A percentile compares a stretch with the other conserved stretches of the same genome.
Evolutionary conservation across 2,888 invertebrate genomes (phyloP).

Genomic region (Amblyteles armatorius): DNA sequence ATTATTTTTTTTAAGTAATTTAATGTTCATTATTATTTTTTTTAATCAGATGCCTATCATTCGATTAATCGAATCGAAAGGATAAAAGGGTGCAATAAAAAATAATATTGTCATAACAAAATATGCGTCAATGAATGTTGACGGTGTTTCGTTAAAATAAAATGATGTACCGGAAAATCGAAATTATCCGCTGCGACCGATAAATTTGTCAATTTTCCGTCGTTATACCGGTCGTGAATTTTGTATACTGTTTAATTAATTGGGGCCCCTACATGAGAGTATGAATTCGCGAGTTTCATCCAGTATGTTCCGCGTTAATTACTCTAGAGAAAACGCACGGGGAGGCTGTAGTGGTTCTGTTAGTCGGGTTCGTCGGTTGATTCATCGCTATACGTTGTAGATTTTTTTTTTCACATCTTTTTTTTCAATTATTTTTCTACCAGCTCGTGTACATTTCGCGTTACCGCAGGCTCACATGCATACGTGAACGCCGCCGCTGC

Average conservation of each 20-base stretch:
- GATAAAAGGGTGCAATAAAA: not conserved
- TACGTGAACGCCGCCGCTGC: conserved; percentile 27
- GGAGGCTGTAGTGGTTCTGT: not conserved
- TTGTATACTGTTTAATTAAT: conserved; percentile 59
- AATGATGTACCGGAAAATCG: not conserved
- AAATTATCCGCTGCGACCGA: not conserved
- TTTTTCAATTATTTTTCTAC: conserved; percentile 61
- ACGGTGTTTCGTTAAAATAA: not conserved
- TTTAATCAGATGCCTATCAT: not conserved
- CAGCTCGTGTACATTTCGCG: conserved; percentile 34
- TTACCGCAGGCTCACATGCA: conserved; percentile 26
- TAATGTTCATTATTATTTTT: not conserved
- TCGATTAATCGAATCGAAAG: not conserved
- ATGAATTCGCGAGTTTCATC: conserved; percentile 57
- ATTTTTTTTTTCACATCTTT: conserved; percentile 25
- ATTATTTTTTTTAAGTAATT: not conserved
- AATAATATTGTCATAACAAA: not conserved
- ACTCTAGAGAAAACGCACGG: conserved; percentile 52
- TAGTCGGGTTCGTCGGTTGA: conserved; percentile 49
- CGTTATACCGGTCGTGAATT: conserved; percentile 46
- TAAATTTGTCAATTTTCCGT: conserved; percentile 51
- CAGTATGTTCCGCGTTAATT: conserved; percentile 62
- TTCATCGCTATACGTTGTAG: conserved; percentile 49
- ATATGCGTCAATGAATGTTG: not conserved
- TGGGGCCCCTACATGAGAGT: conserved; percentile 26